phyloP scores from a whole-genome alignment of 2,888 invertebrate genomes.

The Hipparchia sbordonii region DNA sequence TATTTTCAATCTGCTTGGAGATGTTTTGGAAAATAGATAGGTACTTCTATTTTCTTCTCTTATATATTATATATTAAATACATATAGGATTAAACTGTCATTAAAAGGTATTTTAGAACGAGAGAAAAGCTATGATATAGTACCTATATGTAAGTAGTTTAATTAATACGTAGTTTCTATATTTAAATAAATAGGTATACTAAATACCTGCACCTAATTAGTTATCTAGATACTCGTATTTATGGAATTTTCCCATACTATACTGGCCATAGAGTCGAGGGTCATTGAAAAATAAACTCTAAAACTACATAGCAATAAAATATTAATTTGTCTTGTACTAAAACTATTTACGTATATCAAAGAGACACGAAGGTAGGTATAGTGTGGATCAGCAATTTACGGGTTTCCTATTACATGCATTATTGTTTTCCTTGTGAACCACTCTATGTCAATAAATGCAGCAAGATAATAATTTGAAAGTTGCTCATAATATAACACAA shows the following conservation, averaged over 20 bases:
- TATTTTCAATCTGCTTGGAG: not conserved
- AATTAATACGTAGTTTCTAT: no score
- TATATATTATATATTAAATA: no score
- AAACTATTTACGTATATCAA: not conserved
- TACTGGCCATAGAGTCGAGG: not conserved
- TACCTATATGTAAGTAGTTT: no score
- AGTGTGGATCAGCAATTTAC: conserved; percentile 1
- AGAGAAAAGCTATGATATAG: no score
- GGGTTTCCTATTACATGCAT: conserved; percentile 1
- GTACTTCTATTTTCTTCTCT: no score
- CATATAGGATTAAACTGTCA: no score
- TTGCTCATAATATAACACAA: not conserved
- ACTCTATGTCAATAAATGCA: not conserved
- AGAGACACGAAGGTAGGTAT: not conserved
- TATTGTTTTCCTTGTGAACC: not conserved
- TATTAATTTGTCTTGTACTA: not conserved
- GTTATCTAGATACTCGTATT: not conserved
- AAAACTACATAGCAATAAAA: not conserved
- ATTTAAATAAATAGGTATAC: no score
- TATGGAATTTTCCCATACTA: not conserved
- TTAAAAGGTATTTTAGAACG: no score
- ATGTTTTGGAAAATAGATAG: not conserved
- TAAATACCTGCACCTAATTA: no score
- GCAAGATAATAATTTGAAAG: not conserved
- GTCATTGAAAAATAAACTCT: not conserved